A percentile compares a stretch with the other conserved stretches of the same genome.
phyloP scores from a whole-genome alignment of 2,888 invertebrate genomes.

The Biston betularia region DNA sequence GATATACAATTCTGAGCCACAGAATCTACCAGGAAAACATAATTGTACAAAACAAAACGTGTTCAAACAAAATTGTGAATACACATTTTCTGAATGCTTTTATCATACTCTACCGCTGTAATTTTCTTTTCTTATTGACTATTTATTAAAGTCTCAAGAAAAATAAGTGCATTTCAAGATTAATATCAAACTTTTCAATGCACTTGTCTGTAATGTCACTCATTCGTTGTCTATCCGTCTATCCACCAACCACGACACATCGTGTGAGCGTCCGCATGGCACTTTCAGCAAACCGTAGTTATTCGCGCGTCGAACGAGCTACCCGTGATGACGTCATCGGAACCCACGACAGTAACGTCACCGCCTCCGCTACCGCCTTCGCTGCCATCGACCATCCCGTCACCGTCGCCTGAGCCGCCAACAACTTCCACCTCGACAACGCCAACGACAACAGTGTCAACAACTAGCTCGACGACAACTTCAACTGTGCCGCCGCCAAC shows the following conservation, averaged over 20 bases:
- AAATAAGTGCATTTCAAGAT: constrained; percentile 9
- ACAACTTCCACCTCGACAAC: constrained; percentile 48
- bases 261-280: constrained; percentile 84
- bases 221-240: constrained; percentile 67
- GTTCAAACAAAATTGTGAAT: constrained; percentile 4
- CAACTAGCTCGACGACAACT: constrained; percentile 51
- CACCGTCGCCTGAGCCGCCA: constrained; percentile 50
- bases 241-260: constrained; percentile 66
- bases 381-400: constrained; percentile 54
- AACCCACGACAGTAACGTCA: constrained; percentile 60
- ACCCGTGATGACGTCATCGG: constrained; percentile 67
- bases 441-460: constrained; percentile 46
- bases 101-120: constrained; percentile 17
- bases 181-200: background rate
- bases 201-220: constrained; percentile 13
- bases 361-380: constrained; percentile 54
- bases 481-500: constrained; percentile 51
- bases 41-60: constrained; percentile 1
- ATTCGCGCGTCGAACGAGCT: constrained; percentile 81
- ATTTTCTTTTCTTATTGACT: constrained; percentile 23
- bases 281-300: constrained; percentile 85
- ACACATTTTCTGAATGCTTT: constrained; percentile 1
- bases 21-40: background rate
- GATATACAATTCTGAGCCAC: constrained; percentile 19
- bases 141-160: background rate